Percentiles rank a stretch among this genome's conserved stretches.
These are phyloP conservation scores for Coleophora deauratella DNA, from an alignment of 2,888 invertebrate species.

Conservation along the genomic window DNA sequence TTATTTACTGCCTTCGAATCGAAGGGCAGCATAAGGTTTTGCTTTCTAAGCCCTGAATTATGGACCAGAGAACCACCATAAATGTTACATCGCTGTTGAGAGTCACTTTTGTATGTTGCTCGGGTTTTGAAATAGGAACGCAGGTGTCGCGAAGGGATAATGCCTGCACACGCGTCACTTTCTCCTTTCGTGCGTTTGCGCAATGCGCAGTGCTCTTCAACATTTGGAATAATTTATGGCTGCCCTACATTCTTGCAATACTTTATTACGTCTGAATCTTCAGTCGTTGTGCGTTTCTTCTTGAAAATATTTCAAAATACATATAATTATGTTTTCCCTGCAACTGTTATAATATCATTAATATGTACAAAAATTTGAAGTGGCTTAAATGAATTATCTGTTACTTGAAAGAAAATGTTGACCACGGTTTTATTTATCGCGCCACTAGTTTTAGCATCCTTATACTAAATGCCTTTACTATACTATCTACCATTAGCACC, in stretches of 20 bases:
- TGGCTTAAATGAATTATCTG: too few relatives aligned
- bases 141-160: slow-evolving; percentile 30
- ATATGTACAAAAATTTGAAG: too few relatives aligned
- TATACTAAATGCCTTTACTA: too few relatives aligned
- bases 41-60: slow-evolving; percentile 61
- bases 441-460: too few relatives aligned
- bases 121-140: slow-evolving; percentile 20
- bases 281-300: not conserved
- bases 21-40: slow-evolving; percentile 32
- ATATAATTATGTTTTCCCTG: too few relatives aligned
- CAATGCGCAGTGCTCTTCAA: slow-evolving; percentile 22
- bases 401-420: too few relatives aligned
- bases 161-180: slow-evolving; percentile 29
- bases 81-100: slow-evolving; percentile 5
- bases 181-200: slow-evolving; percentile 30
- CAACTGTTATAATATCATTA: too few relatives aligned
- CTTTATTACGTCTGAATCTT: slow-evolving; percentile 15
- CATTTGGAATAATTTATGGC: slow-evolving; percentile 25
- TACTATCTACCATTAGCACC: too few relatives aligned
- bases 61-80: slow-evolving; percentile 20
- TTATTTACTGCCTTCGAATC: slow-evolving; percentile 41
- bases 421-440: too few relatives aligned
- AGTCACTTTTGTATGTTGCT: not conserved
- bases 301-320: too few relatives aligned
- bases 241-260: slow-evolving; percentile 20